These are phyloP conservation scores for Serripes groenlandicus DNA, from an alignment of 2,888 invertebrate species.

Conservation along the genomic window DNA sequence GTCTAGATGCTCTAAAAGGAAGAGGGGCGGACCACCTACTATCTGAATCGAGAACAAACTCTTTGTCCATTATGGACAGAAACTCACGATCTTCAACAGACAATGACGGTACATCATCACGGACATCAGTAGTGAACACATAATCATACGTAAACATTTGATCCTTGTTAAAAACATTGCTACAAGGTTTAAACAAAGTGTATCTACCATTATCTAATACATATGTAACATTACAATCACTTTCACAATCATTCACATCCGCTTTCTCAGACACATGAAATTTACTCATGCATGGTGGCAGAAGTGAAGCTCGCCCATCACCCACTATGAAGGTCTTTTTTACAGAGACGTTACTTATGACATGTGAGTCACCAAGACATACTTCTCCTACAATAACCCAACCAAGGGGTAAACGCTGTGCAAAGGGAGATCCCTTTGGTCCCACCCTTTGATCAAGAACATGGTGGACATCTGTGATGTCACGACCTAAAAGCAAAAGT, in stretches of 20 bases:
- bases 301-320: too few relatives aligned
- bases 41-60: constrained; percentile 27
- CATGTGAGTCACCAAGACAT: constrained; percentile 16
- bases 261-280: constrained; percentile 19
- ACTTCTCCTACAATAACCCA: too few relatives aligned
- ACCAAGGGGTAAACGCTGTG: constrained; percentile 32
- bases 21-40: constrained; percentile 37
- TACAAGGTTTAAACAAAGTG: constrained; percentile 27
- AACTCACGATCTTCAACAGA: constrained; percentile 27
- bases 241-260: background rate
- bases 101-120: constrained; percentile 16
- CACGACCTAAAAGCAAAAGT: constrained; percentile 33
- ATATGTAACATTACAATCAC: constrained; percentile 10
- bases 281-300: constrained; percentile 18
- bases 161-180: background rate
- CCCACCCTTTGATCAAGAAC: constrained; percentile 28
- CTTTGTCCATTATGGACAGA: constrained; percentile 36
- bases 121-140: background rate
- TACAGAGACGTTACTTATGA: constrained; percentile 15
- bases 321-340: constrained; percentile 20
- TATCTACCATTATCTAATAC: constrained; percentile 25
- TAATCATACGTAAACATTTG: constrained; percentile 4
- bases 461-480: constrained; percentile 36
- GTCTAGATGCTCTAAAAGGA: constrained; percentile 35
- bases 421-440: constrained; percentile 21